A percentile compares a stretch with the other conserved stretches of the same genome.
Conservation (phyloP, 2,797 vertebrate species). For the Halcyon smyrnensis region DNA sequence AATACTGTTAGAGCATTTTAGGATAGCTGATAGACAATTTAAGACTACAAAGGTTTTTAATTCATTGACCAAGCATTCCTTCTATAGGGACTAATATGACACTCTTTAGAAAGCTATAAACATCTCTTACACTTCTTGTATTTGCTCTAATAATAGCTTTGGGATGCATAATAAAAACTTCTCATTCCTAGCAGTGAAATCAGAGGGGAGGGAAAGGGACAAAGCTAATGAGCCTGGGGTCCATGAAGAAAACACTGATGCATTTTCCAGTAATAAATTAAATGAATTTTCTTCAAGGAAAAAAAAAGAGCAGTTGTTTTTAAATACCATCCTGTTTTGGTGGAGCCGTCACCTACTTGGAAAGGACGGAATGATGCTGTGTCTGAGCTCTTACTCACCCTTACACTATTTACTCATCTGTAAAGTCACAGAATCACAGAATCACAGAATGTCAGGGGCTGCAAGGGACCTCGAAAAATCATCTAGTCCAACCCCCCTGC, state of each 20-base stretch:
- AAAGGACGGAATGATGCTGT: not conserved
- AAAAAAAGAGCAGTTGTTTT: not conserved
- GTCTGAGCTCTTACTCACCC: not conserved
- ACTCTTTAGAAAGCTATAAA: slow-evolving; percentile 13
- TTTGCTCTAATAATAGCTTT: not conserved
- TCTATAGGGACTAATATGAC: not conserved
- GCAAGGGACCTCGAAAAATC: too few species aligned
- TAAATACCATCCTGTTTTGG: not conserved
- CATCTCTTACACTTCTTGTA: not conserved
- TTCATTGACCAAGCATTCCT: slow-evolving; percentile 25
- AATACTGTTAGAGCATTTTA: not conserved
- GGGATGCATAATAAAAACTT: not conserved
- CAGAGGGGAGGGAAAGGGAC: not conserved
- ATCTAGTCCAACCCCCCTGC: too few species aligned
- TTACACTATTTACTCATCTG: not conserved
- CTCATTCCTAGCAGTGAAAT: not conserved
- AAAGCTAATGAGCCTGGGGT: not conserved
- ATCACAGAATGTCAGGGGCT: too few species aligned
- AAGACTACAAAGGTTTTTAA: not conserved
- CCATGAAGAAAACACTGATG: not conserved
- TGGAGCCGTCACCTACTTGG: not conserved
- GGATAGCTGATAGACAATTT: slow-evolving; percentile 17
- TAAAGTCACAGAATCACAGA: not conserved
- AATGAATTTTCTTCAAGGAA: not conserved
- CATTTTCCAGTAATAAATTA: not conserved